Conservation (phyloP, 2,888 invertebrate species). For the Mamestra brassicae region DNA sequence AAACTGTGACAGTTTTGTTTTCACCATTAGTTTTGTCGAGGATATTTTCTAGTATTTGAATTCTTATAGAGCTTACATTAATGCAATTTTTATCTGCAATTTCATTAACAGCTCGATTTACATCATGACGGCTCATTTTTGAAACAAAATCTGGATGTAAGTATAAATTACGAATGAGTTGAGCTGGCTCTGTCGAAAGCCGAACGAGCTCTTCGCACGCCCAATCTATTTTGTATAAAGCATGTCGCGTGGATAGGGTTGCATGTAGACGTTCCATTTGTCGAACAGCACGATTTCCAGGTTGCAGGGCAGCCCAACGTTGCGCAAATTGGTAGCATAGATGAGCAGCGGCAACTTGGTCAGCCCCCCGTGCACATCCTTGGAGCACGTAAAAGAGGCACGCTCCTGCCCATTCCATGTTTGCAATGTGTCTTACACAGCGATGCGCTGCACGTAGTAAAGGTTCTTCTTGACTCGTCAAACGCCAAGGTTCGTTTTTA, state of each 20-base stretch:
- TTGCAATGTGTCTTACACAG: constrained; percentile 87
- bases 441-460: constrained; percentile 86
- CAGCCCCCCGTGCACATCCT: constrained; percentile 88
- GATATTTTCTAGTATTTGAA: constrained; percentile 87
- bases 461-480: constrained; percentile 85
- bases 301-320: constrained; percentile 87
- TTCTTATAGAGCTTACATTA: constrained; percentile 86
- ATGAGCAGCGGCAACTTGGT: constrained; percentile 89
- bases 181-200: constrained; percentile 85
- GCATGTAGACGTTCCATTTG: constrained; percentile 88
- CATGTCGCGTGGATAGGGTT: constrained; percentile 87
- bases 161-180: constrained; percentile 87
- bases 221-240: constrained; percentile 87
- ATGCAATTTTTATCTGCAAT: constrained; percentile 89
- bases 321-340: constrained; percentile 89
- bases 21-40: constrained; percentile 79
- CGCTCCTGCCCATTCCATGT: constrained; percentile 90
- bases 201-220: constrained; percentile 86
- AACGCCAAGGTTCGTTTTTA: constrained; percentile 85
- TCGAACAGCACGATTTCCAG: constrained; percentile 86
- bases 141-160: constrained; percentile 85
- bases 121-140: constrained; percentile 84
- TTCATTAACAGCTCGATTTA: constrained; percentile 87
- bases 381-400: constrained; percentile 89
- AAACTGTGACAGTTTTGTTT: constrained; percentile 74